These are phyloP conservation scores for Rhagologus leucostigma DNA, from an alignment of 2,113 vertebrate genomes.

Conservation along the genomic window DNA sequence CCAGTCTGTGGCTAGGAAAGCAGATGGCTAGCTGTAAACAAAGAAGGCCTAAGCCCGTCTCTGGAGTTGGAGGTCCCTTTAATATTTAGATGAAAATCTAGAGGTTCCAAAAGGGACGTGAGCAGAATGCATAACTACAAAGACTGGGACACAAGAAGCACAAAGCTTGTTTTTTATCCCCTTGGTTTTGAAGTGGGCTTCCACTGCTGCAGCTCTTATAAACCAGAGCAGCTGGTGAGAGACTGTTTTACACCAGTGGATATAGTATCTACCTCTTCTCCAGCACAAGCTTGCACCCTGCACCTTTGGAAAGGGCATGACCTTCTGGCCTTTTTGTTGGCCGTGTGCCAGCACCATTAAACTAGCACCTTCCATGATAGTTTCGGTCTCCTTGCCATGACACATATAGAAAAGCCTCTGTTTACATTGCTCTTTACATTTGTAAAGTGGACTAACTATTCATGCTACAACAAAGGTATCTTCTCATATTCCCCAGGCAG, in stretches of 20 bases:
- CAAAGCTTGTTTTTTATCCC: background rate
- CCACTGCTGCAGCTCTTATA: background rate
- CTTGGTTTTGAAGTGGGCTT: background rate
- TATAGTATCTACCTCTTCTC: background rate
- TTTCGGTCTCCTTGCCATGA: background rate
- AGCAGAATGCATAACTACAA: background rate
- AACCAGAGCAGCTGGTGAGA: background rate
- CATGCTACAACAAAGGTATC: background rate
- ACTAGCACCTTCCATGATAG: background rate
- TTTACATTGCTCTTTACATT: background rate
- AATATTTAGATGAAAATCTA: background rate
- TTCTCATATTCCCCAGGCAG: background rate
- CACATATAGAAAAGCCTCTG: background rate
- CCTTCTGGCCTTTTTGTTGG: background rate
- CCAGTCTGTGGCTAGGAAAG: background rate
- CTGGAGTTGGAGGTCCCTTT: background rate
- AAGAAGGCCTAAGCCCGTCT: background rate
- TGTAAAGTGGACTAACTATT: background rate
- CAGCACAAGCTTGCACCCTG: background rate
- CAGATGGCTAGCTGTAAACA: background rate
- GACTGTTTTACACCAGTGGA: background rate
- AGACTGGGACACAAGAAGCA: background rate
- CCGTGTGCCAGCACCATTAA: background rate
- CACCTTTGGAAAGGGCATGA: fast-evolving
- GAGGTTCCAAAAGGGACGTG: background rate